Conservation (phyloP, 2,113 vertebrate genomes). For the Synchiropus splendidus region DNA sequence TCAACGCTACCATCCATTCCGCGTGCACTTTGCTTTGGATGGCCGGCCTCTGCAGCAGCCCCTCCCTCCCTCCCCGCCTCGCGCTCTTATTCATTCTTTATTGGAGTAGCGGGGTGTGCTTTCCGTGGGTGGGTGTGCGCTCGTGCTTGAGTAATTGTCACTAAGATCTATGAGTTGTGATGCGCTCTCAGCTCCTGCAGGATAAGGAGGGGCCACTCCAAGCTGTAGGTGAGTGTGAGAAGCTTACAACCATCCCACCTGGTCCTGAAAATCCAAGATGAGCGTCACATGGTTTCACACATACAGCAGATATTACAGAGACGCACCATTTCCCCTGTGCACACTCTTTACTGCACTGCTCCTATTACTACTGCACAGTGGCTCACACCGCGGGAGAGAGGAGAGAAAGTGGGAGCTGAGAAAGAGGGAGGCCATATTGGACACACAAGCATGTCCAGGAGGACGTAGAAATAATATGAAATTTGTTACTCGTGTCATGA, state of each 20-base stretch:
- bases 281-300: too few relatives aligned
- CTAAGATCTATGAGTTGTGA: slow-evolving; percentile 31
- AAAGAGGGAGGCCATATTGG: background rate
- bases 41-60: slow-evolving; percentile 34
- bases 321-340: too few relatives aligned
- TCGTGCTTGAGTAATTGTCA: slow-evolving; percentile 31
- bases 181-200: slow-evolving; percentile 25
- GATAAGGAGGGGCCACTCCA: slow-evolving; percentile 1
- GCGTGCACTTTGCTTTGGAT: slow-evolving; percentile 31
- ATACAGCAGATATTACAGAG: too few relatives aligned
- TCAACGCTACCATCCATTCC: slow-evolving; percentile 23
- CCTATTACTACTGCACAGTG: slow-evolving; percentile 25
- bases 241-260: background rate
- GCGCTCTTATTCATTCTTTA: slow-evolving; percentile 23
- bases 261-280: too few relatives aligned
- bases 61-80: slow-evolving; percentile 21
- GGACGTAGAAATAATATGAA: too few relatives aligned
- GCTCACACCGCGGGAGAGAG: slow-evolving; percentile 28
- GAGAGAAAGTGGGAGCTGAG: slow-evolving; percentile 5
- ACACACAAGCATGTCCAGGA: too few relatives aligned
- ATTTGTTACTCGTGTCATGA: too few relatives aligned
- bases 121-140: slow-evolving; percentile 12
- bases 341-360: slow-evolving; percentile 9
- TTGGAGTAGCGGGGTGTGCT: slow-evolving; percentile 15
- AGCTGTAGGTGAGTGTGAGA: background rate